Conservation (phyloP, 2,113 vertebrate species). For the Sarotherodon lohbergeri region DNA sequence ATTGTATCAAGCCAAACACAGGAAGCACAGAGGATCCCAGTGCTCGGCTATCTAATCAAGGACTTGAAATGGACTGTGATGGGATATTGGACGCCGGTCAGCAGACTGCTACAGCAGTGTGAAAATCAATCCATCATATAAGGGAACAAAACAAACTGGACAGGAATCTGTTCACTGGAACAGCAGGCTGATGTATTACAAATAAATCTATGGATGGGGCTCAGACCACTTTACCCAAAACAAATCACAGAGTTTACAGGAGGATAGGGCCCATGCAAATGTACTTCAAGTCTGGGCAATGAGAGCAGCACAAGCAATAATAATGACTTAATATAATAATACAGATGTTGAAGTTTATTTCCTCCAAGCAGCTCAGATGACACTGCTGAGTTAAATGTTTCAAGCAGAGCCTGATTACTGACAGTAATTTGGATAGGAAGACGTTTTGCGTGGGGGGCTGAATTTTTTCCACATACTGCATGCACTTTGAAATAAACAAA, state of each 20-base stretch:
- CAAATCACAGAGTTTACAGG: background rate
- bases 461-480: background rate
- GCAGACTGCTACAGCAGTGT: background rate
- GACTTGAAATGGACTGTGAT: slow-evolving; percentile 20
- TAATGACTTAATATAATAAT: background rate
- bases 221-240: background rate
- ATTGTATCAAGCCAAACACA: slow-evolving; percentile 19
- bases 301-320: background rate
- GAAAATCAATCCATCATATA: slow-evolving; percentile 14
- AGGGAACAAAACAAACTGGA: background rate
- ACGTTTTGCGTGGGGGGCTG: background rate
- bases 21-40: slow-evolving; percentile 5
- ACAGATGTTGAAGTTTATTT: background rate
- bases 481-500: background rate
- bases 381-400: background rate
- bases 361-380: background rate
- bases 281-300: background rate
- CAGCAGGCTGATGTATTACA: background rate
- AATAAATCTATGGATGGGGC: background rate
- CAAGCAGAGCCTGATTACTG: background rate
- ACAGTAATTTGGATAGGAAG: background rate
- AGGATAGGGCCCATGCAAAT: background rate
- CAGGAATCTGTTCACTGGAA: background rate
- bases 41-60: slow-evolving; percentile 11
- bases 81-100: background rate